Percentiles rank a stretch among this genome's conserved stretches.
These are phyloP conservation scores for Ectropis grisescens DNA, from an alignment of 1,140 invertebrate genomes.

Conservation along the genomic window DNA sequence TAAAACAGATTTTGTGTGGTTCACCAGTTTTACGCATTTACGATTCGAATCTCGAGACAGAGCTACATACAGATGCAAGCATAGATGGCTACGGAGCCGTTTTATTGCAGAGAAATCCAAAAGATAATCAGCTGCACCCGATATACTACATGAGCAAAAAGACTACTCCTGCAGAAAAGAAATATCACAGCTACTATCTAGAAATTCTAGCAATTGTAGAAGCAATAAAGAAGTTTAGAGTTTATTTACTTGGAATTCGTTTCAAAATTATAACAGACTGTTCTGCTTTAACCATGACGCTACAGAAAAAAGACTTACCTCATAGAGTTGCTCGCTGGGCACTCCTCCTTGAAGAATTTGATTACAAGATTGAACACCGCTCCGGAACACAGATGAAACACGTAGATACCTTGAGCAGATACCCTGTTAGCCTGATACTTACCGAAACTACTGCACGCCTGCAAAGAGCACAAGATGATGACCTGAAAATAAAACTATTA, in stretches of 20 bases:
- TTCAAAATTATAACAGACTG: slow-evolving; percentile 62
- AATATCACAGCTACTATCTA: slow-evolving; percentile 60
- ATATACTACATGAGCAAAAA: slow-evolving; percentile 54
- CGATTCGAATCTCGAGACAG: background rate
- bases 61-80: slow-evolving; percentile 1
- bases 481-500: slow-evolving; percentile 20
- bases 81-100: slow-evolving; percentile 19
- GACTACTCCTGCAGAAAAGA: slow-evolving; percentile 40
- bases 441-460: slow-evolving; percentile 9
- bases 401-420: slow-evolving; percentile 50
- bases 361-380: slow-evolving; percentile 39
- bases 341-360: slow-evolving; percentile 28
- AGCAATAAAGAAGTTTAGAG: slow-evolving; percentile 61
- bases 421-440: slow-evolving; percentile 19
- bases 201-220: slow-evolving; percentile 66
- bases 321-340: slow-evolving; percentile 20
- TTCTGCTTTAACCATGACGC: slow-evolving; percentile 35
- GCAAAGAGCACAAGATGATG: slow-evolving; percentile 20
- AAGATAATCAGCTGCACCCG: slow-evolving; percentile 25
- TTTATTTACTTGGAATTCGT: slow-evolving; percentile 58
- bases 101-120: slow-evolving; percentile 25
- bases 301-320: slow-evolving; percentile 43
- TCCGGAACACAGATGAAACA: slow-evolving; percentile 42
- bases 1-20: background rate
- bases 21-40: background rate